phyloP scores from a whole-genome alignment of 2,888 invertebrate genomes.

The Pachliopta kotzebuea region DNA sequence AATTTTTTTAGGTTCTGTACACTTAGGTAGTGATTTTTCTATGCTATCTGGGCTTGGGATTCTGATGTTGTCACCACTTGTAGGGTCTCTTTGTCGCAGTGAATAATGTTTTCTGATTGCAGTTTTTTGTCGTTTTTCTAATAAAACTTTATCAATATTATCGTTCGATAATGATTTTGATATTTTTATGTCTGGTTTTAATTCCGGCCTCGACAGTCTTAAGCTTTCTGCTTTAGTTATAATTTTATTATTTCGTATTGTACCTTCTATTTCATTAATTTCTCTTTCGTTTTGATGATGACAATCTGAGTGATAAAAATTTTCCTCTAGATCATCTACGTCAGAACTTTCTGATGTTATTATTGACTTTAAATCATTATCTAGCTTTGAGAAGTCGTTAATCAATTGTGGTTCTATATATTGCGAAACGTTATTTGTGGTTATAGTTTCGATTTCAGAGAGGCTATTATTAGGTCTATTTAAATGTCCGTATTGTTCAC shows the following conservation, averaged over 20 bases:
- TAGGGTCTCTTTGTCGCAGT: constrained; percentile 70
- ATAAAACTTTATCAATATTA: constrained; percentile 52
- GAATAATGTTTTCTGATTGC: constrained; percentile 75
- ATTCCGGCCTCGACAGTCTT: constrained; percentile 50
- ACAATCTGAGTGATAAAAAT: constrained; percentile 57
- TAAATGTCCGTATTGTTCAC: constrained; percentile 66
- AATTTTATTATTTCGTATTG: constrained; percentile 71
- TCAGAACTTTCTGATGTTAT: constrained; percentile 71
- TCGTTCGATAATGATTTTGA: constrained; percentile 67
- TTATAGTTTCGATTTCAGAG: constrained; percentile 42
- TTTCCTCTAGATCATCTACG: constrained; percentile 60
- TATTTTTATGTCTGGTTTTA: constrained; percentile 56
- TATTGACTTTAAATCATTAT: constrained; percentile 74
- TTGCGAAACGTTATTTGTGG: constrained; percentile 51
- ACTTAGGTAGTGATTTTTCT: constrained; percentile 46
- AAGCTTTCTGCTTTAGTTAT: constrained; percentile 72
- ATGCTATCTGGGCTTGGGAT: constrained; percentile 66
- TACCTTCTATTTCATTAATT: constrained; percentile 76
- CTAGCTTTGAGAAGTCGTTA: constrained; percentile 65
- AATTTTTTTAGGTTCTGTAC: constrained; percentile 37
- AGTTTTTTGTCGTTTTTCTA: constrained; percentile 50
- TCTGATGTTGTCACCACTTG: constrained; percentile 57
- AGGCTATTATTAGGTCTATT: constrained; percentile 55
- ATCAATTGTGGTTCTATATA: constrained; percentile 58
- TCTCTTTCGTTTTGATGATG: constrained; percentile 77